A percentile compares a stretch with the other conserved stretches of the same genome.
Evolutionary conservation across 2,113 vertebrate genomes (phyloP).

Genomic region (Ahaetulla prasina): DNA sequence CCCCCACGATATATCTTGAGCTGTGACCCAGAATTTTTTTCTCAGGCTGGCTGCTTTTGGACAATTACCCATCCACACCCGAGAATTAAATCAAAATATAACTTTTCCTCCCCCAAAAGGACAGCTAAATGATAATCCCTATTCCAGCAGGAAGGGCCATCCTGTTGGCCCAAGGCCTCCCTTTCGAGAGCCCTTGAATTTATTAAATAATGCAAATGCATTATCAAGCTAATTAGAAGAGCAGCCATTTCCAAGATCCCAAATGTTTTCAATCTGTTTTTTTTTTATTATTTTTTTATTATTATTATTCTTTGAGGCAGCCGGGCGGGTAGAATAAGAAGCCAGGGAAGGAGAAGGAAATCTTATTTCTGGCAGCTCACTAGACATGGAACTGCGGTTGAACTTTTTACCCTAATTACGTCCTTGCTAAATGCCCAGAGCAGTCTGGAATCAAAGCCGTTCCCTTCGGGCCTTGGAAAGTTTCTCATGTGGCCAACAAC

Average conservation of each 20-base stretch:
- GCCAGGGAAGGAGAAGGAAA: conserved; percentile 80
- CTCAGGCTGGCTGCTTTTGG: not conserved
- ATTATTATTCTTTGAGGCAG: too few species aligned
- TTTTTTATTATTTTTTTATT: too few species aligned
- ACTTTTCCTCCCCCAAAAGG: not conserved
- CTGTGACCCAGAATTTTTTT: not conserved
- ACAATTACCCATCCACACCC: not conserved
- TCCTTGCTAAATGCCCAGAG: conserved; percentile 88
- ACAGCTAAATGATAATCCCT: conserved; percentile 52
- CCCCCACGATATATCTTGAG: not conserved
- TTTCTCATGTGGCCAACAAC: conserved; percentile 88
- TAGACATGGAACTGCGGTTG: conserved; percentile 83
- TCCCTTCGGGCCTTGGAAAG: conserved; percentile 80
- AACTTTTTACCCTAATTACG: conserved; percentile 99
- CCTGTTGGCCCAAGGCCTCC: conserved; percentile 46
- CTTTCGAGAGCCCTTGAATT: conserved; percentile 63
- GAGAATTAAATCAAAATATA: conserved; percentile 25
- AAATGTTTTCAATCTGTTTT: conserved; percentile 80
- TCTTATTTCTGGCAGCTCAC: conserved; percentile 83
- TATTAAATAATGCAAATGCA: conserved; percentile 74
- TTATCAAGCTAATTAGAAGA: conserved; percentile 76
- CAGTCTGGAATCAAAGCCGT: conserved; percentile 86
- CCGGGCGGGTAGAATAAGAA: conserved; percentile 74
- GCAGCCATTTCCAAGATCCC: conserved; percentile 67
- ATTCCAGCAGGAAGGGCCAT: conserved; percentile 44